A percentile compares a stretch with the other conserved stretches of the same genome.
Evolutionary conservation across 2,797 vertebrate species (phyloP).

Genomic region (Antennarius maculatus): DNA sequence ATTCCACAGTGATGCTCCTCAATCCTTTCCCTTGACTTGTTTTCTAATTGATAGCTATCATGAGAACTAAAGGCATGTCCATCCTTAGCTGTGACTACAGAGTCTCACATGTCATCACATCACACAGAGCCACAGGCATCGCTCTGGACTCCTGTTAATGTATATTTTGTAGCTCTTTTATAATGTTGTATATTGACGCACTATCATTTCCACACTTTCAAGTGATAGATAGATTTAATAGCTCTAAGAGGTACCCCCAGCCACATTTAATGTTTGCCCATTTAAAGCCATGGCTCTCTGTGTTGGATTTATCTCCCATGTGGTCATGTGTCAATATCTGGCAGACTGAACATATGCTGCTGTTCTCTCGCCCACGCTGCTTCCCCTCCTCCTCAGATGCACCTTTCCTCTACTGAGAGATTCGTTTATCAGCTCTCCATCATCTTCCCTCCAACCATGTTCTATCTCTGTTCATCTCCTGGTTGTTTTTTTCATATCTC

Average conservation of each 20-base stretch:
- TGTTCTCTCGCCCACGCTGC: slow-evolving; percentile 20
- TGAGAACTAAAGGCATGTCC: neutral
- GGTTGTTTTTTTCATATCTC: slow-evolving; percentile 23
- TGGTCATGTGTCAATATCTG: slow-evolving; percentile 17
- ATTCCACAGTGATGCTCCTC: neutral
- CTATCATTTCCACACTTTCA: neutral
- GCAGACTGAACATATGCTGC: slow-evolving; percentile 21
- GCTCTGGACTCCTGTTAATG: neutral
- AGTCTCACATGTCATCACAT: neutral
- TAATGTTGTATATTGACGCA: neutral
- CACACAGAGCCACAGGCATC: neutral
- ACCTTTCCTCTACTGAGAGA: slow-evolving; percentile 16
- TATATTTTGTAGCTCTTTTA: neutral
- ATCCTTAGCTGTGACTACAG: neutral
- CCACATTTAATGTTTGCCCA: neutral
- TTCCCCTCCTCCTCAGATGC: slow-evolving; percentile 14
- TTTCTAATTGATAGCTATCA: neutral
- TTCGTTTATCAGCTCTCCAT: slow-evolving; percentile 21
- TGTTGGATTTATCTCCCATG: slow-evolving; percentile 7
- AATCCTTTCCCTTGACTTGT: neutral
- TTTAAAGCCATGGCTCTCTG: neutral
- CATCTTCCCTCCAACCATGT: slow-evolving; percentile 14
- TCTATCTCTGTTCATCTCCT: slow-evolving; percentile 6
- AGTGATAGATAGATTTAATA: neutral
- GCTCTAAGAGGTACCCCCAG: neutral